phyloP scores from a whole-genome alignment of 2,797 vertebrate genomes.

The Muscicapa comitata region DNA sequence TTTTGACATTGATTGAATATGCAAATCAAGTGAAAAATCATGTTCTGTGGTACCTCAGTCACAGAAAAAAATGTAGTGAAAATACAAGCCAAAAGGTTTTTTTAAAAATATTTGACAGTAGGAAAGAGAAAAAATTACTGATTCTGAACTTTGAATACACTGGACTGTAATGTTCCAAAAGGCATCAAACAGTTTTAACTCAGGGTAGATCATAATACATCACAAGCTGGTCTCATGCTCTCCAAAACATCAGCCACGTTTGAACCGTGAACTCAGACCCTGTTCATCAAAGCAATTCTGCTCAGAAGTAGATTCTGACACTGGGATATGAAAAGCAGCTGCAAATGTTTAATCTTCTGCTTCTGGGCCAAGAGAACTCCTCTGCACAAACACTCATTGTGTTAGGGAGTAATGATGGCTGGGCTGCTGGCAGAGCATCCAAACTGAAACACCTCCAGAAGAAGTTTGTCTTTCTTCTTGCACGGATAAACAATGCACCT shows the following conservation, averaged over 20 bases:
- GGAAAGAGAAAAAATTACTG: neutral
- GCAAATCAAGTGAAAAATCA: neutral
- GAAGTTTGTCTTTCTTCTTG: neutral
- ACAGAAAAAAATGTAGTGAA: neutral
- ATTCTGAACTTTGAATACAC: neutral
- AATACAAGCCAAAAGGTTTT: neutral
- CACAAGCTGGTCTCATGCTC: neutral
- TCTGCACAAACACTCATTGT: rapidly evolving
- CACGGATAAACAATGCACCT: neutral
- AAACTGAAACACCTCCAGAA: neutral
- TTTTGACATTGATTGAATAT: neutral
- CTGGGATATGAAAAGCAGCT: neutral
- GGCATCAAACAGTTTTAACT: neutral
- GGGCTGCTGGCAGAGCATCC: neutral
- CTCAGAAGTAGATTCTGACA: neutral
- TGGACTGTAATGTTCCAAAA: neutral
- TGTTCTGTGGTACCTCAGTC: neutral
- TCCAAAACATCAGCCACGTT: neutral
- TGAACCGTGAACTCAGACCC: neutral
- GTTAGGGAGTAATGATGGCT: neutral
- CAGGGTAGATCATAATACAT: neutral
- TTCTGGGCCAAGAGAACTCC: neutral
- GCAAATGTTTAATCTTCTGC: neutral
- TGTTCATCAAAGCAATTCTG: neutral
- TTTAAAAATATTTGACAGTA: neutral